Conservation (phyloP, 2,113 vertebrate genomes). For the Taurulus bubalis region DNA sequence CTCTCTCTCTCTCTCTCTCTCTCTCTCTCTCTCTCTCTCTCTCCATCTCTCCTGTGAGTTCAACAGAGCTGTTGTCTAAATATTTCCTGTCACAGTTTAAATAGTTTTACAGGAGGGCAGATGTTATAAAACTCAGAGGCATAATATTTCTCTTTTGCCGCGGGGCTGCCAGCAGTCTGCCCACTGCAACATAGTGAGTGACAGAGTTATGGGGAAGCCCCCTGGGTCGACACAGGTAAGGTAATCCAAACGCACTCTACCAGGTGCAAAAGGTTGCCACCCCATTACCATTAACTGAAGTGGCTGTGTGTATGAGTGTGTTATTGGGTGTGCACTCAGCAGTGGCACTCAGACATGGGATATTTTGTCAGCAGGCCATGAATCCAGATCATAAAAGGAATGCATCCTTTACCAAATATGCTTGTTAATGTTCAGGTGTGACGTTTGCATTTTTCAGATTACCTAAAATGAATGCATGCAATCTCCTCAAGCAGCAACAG, state of each 20-base stretch:
- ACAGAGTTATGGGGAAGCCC: constrained; percentile 44
- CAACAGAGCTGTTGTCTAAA: constrained; percentile 77
- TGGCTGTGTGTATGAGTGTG: constrained; percentile 16
- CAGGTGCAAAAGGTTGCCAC: constrained; percentile 43
- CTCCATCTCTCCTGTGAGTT: constrained; percentile 62
- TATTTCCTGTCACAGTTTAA: constrained; percentile 79
- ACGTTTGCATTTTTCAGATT: background rate
- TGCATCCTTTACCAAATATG: background rate
- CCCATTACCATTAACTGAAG: constrained; percentile 34
- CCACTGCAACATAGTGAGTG: constrained; percentile 13
- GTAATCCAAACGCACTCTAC: constrained; percentile 1
- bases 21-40: constrained; percentile 2
- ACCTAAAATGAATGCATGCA: background rate
- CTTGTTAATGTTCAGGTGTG: background rate
- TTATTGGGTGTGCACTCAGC: constrained; percentile 3
- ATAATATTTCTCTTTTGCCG: constrained; percentile 57
- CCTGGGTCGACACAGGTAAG: constrained; percentile 17
- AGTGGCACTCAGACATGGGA: constrained; percentile 14
- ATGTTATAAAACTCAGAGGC: constrained; percentile 65
- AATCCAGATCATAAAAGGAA: constrained; percentile 30
- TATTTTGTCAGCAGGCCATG: constrained; percentile 29
- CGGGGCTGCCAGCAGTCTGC: constrained; percentile 20
- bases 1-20: constrained; percentile 4
- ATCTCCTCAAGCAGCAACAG: constrained; percentile 1
- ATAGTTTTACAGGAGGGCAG: constrained; percentile 73